Percentiles rank a stretch among this genome's conserved stretches.
Conservation (phyloP, 2,797 vertebrate species). For the Manis pentadactyla region DNA sequence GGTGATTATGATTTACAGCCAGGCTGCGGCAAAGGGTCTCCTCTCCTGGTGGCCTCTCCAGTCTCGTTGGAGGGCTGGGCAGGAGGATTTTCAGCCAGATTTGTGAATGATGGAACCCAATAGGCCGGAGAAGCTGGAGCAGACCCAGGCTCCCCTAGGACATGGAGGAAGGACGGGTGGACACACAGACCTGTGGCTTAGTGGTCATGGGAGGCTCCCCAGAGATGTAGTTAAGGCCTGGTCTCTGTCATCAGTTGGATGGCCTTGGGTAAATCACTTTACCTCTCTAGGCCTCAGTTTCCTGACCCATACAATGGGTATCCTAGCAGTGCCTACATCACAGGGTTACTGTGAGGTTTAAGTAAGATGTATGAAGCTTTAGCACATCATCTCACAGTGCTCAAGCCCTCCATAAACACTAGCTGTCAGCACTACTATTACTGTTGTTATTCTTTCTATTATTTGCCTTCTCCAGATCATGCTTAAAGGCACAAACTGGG, state of each 20-base stretch:
- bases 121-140: neutral
- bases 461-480: neutral
- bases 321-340: neutral
- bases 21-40: neutral
- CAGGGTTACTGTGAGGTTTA: neutral
- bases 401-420: accelerated
- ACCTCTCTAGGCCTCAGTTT: neutral
- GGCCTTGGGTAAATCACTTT: neutral
- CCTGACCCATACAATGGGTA: neutral
- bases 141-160: neutral
- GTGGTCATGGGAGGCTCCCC: neutral
- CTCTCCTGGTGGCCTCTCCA: constrained; percentile 1
- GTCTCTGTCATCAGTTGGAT: neutral
- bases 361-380: neutral
- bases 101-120: neutral
- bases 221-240: neutral
- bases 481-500: neutral
- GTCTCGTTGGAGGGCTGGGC: neutral
- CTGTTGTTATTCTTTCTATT: neutral
- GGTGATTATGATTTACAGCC: constrained; percentile 74
- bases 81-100: neutral
- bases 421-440: neutral
- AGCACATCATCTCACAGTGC: neutral
- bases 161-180: neutral
- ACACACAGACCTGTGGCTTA: neutral